Conservation (phyloP, 92 coral and sea anemone genomes). For the Pocillopora grandis region DNA sequence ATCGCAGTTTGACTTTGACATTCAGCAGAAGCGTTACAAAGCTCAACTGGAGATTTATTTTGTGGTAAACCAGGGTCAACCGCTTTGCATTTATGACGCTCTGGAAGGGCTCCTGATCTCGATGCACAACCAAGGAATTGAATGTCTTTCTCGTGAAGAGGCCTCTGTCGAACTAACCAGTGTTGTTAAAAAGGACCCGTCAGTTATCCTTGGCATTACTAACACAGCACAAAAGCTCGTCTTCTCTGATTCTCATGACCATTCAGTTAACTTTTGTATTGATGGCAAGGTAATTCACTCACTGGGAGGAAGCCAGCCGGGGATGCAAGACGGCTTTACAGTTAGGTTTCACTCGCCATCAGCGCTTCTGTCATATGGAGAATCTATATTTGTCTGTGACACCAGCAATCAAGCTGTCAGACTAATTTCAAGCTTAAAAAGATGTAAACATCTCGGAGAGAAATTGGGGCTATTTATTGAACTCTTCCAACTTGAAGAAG, state of each 20-base stretch:
- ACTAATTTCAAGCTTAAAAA: constrained; percentile 41
- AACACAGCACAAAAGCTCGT: constrained; percentile 43
- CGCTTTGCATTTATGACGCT: too few relatives aligned
- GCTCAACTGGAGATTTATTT: too few relatives aligned
- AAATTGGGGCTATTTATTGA: background rate
- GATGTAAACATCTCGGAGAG: constrained; percentile 41
- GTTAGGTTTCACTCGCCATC: constrained; percentile 44
- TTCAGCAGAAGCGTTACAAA: too few relatives aligned
- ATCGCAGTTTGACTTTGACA: too few relatives aligned
- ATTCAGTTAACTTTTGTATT: constrained; percentile 26
- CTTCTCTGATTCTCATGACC: constrained; percentile 50
- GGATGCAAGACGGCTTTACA: constrained; percentile 48
- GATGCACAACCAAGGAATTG: too few relatives aligned
- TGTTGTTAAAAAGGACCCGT: constrained; percentile 37
- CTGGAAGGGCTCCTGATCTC: too few relatives aligned
- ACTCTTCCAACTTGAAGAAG: too few relatives aligned
- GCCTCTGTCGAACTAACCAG: constrained; percentile 2
- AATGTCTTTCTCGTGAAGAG: too few relatives aligned
- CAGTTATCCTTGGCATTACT: constrained; percentile 52
- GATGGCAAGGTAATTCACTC: background rate
- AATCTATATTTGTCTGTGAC: constrained; percentile 52
- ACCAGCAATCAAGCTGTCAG: constrained; percentile 44
- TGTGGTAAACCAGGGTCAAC: too few relatives aligned
- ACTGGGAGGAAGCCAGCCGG: constrained; percentile 36
- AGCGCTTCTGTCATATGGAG: constrained; percentile 30